Conservation (phyloP, 2,797 vertebrate genomes). For the Lithobates pipiens region DNA sequence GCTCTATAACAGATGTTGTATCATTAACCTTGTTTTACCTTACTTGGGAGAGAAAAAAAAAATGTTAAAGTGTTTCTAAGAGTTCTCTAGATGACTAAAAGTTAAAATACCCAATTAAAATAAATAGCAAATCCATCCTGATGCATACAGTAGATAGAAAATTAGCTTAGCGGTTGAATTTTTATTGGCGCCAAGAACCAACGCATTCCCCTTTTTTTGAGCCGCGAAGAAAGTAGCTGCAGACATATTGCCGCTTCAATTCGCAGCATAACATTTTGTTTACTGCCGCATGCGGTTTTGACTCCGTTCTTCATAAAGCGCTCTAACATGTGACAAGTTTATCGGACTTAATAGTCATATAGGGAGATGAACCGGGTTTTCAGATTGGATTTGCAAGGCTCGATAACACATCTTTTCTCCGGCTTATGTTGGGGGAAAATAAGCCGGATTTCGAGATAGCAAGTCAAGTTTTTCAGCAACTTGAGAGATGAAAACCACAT, state of each 20-base stretch:
- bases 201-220: background rate
- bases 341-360: background rate
- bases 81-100: too few relatives aligned
- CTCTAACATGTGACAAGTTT: background rate
- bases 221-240: background rate
- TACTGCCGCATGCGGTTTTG: background rate
- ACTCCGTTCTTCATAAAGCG: background rate
- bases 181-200: background rate
- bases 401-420: conserved; percentile 22
- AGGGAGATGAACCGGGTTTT: background rate
- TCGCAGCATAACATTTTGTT: conserved; percentile 1
- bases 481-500: conserved; percentile 21
- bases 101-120: conserved; percentile 2
- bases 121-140: background rate
- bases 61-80: too few relatives aligned
- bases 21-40: too few relatives aligned
- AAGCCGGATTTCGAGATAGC: conserved; percentile 6
- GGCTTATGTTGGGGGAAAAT: background rate
- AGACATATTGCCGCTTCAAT: background rate
- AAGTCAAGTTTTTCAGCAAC: conserved; percentile 15
- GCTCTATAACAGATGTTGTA: too few relatives aligned
- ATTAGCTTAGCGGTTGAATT: background rate
- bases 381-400: background rate
- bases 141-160: background rate
- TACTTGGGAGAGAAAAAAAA: too few relatives aligned